Percentiles rank a stretch among this genome's conserved stretches.
These are phyloP conservation scores for Phaenicophaeus curvirostris DNA, from an alignment of 2,797 vertebrate genomes.

Conservation along the genomic window DNA sequence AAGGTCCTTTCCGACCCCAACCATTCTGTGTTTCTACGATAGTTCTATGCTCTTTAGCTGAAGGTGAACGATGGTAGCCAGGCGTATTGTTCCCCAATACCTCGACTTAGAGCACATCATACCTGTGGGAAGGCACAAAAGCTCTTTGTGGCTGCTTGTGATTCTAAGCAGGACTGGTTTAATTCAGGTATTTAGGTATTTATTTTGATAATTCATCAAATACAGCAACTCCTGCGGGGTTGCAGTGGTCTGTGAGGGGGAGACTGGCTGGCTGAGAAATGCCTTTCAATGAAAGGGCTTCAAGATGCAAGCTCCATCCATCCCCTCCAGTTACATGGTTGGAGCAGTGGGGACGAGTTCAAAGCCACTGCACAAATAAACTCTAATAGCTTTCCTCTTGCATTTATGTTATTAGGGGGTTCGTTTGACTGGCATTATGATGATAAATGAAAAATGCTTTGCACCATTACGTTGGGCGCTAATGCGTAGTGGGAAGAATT, in stretches of 20 bases:
- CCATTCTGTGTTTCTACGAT: too few relatives aligned
- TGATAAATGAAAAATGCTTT: conserved; percentile 80
- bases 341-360: conserved; percentile 56
- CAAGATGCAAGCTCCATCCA: background rate
- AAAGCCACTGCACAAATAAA: conserved; percentile 71
- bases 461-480: conserved; percentile 75
- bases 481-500: conserved; percentile 72
- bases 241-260: background rate
- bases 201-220: background rate
- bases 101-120: fast-evolving
- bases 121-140: background rate
- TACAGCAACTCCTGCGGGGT: fast-evolving
- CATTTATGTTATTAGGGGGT: conserved; percentile 73
- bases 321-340: background rate
- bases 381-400: conserved; percentile 74
- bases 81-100: background rate
- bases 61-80: fast-evolving
- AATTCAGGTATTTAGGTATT: background rate
- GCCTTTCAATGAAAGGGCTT: background rate
- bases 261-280: background rate
- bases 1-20: too few relatives aligned
- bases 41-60: background rate
- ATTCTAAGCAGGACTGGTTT: background rate
- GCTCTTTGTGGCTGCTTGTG: background rate
- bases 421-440: conserved; percentile 77